A percentile compares a stretch with the other conserved stretches of the same genome.
phyloP scores from a whole-genome alignment of 2,888 invertebrate genomes.

The Diplolepis rosae region DNA sequence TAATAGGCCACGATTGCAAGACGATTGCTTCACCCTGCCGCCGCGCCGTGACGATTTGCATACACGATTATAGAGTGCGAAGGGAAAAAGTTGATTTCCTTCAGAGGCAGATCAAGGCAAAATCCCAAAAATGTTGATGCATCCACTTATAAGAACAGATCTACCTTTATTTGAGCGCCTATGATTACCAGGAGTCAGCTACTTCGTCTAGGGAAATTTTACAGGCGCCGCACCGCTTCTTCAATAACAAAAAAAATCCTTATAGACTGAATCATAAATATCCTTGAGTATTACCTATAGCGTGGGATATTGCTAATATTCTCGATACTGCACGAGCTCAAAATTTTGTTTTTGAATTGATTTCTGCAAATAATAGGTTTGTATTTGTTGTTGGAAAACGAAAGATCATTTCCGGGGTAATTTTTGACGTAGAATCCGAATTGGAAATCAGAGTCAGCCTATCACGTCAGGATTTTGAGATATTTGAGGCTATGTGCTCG shows the following conservation, averaged over 20 bases:
- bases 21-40: conserved; percentile 69
- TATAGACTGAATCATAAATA: not conserved
- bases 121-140: conserved; percentile 62
- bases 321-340: not conserved
- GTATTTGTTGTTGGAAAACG: too few relatives aligned
- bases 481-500: too few relatives aligned
- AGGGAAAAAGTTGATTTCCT: conserved; percentile 58
- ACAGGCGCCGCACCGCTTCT: not conserved
- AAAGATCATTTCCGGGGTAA: too few relatives aligned
- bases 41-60: conserved; percentile 70
- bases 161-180: conserved; percentile 40
- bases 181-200: conserved; percentile 41
- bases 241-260: not conserved
- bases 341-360: not conserved
- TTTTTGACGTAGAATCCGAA: too few relatives aligned
- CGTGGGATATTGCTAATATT: not conserved
- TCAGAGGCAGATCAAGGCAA: conserved; percentile 59
- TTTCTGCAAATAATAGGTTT: too few relatives aligned
- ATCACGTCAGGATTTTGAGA: too few relatives aligned
- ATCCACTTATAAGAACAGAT: conserved; percentile 49
- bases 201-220: conserved; percentile 21
- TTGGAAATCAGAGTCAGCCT: too few relatives aligned
- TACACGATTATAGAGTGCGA: conserved; percentile 71
- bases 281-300: not conserved
- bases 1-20: conserved; percentile 67